phyloP scores from a whole-genome alignment of 1,140 invertebrate genomes.

The Gryon sp. region DNA sequence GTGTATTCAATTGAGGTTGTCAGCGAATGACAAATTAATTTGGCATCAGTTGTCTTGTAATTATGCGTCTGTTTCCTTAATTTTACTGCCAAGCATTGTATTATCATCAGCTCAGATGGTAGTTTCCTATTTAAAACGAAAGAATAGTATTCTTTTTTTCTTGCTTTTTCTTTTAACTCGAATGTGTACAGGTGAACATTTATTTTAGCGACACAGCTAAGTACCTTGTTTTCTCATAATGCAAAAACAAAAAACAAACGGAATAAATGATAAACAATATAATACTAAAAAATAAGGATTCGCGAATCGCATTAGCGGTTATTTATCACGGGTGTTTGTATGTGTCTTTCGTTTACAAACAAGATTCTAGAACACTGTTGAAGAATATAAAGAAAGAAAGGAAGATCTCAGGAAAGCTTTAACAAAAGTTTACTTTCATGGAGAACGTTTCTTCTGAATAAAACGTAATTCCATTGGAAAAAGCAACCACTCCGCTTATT shows the following conservation, averaged over 20 bases:
- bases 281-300: not conserved
- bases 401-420: constrained; percentile 26
- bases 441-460: constrained; percentile 4
- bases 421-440: constrained; percentile 31
- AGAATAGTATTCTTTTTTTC: not conserved
- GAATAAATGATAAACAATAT: not conserved
- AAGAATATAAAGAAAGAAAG: constrained; percentile 19
- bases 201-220: constrained; percentile 2
- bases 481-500: constrained; percentile 5
- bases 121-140: not conserved
- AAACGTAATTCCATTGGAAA: constrained; percentile 2
- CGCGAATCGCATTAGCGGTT: constrained; percentile 6
- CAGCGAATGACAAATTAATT: constrained; percentile 1
- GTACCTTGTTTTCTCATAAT: constrained; percentile 2
- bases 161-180: constrained; percentile 1
- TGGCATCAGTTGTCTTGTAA: not conserved
- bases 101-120: constrained; percentile 8
- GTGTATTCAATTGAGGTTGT: constrained; percentile 18
- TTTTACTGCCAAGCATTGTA: constrained; percentile 35
- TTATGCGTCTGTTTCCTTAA: not conserved
- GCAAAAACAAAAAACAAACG: constrained; percentile 6
- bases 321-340: constrained; percentile 19
- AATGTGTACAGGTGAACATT: not conserved
- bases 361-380: constrained; percentile 14
- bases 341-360: constrained; percentile 12